Conservation (phyloP, 1,140 invertebrate species). For the Drosophila pallidifrons region DNA sequence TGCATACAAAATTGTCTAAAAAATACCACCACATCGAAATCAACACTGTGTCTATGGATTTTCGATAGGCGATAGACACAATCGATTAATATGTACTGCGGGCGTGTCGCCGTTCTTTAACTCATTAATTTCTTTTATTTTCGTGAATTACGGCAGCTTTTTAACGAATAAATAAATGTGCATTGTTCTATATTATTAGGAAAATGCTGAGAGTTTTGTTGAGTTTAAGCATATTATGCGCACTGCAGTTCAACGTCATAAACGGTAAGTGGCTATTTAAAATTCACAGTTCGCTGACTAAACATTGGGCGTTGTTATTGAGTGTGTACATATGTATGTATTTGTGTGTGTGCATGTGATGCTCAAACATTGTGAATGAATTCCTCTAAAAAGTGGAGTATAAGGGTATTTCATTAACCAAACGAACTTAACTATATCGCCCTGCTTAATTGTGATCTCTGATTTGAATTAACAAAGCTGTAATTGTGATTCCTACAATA, state of each 20-base stretch:
- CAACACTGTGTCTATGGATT: background rate
- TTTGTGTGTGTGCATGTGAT: slow-evolving; percentile 15
- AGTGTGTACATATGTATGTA: slow-evolving; percentile 7
- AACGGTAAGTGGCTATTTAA: slow-evolving; percentile 40
- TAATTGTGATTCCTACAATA: too few relatives aligned
- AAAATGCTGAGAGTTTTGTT: slow-evolving; percentile 53
- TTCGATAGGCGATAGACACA: slow-evolving; percentile 10
- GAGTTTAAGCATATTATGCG: slow-evolving; percentile 47
- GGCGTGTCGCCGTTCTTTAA: slow-evolving; percentile 49
- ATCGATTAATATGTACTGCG: slow-evolving; percentile 34
- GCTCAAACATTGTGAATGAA: background rate
- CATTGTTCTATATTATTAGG: slow-evolving; percentile 6
- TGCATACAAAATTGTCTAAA: slow-evolving; percentile 35
- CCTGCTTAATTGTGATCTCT: background rate
- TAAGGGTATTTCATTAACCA: background rate
- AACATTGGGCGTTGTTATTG: slow-evolving; percentile 65
- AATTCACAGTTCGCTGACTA: slow-evolving; percentile 27
- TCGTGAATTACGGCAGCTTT: slow-evolving; percentile 21
- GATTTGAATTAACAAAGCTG: too few relatives aligned
- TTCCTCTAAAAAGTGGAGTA: background rate
- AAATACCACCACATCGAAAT: slow-evolving; percentile 19
- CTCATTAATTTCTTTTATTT: slow-evolving; percentile 27
- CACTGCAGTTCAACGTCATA: slow-evolving; percentile 41
- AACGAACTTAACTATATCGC: background rate
- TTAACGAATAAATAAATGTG: slow-evolving; percentile 26